Evolutionary conservation across 1,140 invertebrate genomes (phyloP).

Genomic region (Drosophila virilis): DNA sequence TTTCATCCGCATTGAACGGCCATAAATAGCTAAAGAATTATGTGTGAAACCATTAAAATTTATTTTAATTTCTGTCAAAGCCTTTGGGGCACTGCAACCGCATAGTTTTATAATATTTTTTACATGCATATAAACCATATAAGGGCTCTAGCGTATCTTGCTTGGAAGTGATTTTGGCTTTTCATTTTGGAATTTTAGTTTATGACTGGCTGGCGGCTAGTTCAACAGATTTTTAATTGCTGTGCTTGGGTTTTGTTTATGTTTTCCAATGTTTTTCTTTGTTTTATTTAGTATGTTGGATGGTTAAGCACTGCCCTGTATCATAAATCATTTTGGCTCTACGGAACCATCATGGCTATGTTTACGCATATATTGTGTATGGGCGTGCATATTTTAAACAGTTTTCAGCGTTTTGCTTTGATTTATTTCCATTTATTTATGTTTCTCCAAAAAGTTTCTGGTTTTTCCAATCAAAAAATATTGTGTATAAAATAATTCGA

Average conservation of each 20-base stretch:
- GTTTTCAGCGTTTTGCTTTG: conserved; percentile 53
- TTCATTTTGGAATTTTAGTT: conserved; percentile 49
- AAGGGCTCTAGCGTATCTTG: background rate
- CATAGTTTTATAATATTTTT: conserved; percentile 28
- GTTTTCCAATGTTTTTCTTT: conserved; percentile 64
- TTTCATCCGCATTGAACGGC: conserved; percentile 35
- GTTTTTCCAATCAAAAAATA: conserved; percentile 1
- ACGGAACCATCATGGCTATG: conserved; percentile 18
- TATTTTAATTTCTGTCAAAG: conserved; percentile 64
- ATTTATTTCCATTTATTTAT: conserved; percentile 47
- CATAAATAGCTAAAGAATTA: conserved; percentile 63
- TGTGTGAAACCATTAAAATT: conserved; percentile 75
- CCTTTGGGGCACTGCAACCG: conserved; percentile 34
- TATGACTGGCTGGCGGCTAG: conserved; percentile 65
- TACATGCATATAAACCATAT: conserved; percentile 1
- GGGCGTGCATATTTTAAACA: conserved; percentile 57
- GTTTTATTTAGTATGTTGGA: conserved; percentile 20
- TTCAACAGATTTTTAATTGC: conserved; percentile 80
- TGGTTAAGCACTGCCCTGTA: conserved; percentile 45
- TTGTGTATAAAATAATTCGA: background rate
- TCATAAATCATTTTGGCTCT: conserved; percentile 70
- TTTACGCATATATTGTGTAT: conserved; percentile 23
- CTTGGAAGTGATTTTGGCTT: conserved; percentile 20
- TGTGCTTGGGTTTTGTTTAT: conserved; percentile 52
- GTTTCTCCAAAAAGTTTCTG: conserved; percentile 8